These are phyloP conservation scores for Suillia variegata DNA, from an alignment of 2,888 invertebrate genomes.

Conservation along the genomic window DNA sequence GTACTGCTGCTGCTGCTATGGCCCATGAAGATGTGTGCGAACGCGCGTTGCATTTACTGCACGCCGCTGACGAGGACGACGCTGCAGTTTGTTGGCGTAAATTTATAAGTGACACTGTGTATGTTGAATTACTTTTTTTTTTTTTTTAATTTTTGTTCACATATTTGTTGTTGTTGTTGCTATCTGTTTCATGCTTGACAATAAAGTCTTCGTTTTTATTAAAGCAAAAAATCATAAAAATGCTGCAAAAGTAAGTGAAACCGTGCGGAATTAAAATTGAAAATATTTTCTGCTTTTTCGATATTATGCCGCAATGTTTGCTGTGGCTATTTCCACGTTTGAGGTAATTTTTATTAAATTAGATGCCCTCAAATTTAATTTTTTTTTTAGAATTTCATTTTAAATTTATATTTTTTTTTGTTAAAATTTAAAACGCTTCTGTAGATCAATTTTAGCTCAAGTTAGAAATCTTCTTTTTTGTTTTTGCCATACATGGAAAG, in stretches of 20 bases:
- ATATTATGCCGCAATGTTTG: neutral
- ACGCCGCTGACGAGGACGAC: neutral
- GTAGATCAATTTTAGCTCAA: neutral
- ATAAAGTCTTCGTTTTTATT: neutral
- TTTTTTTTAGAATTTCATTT: neutral
- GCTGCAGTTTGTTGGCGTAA: conserved; percentile 33
- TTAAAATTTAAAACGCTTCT: too few species aligned
- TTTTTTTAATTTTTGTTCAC: neutral
- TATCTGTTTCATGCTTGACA: too few species aligned
- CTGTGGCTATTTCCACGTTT: too few species aligned
- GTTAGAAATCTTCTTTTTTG: too few species aligned
- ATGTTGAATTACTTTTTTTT: conserved; percentile 22
- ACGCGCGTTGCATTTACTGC: neutral
- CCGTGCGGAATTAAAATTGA: neutral
- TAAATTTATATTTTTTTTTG: too few species aligned
- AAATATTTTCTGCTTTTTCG: neutral
- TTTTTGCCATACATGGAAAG: too few species aligned
- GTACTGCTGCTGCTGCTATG: conserved; percentile 6
- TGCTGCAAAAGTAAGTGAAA: neutral
- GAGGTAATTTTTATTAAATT: too few species aligned
- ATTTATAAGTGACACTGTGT: conserved; percentile 40
- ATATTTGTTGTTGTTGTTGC: neutral
- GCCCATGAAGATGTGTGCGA: neutral
- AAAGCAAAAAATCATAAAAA: neutral
- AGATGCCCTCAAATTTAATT: too few species aligned